These are phyloP conservation scores for Hoplodrina ambigua DNA, from an alignment of 2,888 invertebrate genomes.

Conservation along the genomic window DNA sequence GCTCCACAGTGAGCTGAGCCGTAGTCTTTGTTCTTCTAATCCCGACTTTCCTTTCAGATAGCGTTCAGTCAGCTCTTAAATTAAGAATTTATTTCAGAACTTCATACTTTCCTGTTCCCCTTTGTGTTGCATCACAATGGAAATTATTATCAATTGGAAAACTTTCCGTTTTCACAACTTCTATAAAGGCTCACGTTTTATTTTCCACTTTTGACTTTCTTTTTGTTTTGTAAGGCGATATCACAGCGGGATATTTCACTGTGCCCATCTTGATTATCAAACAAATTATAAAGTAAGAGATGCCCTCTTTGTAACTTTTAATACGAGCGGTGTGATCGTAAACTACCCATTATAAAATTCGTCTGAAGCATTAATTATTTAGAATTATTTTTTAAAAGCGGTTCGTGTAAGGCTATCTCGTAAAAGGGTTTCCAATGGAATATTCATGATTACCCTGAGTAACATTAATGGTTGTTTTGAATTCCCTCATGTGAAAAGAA, in stretches of 20 bases:
- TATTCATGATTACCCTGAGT: constrained; percentile 81
- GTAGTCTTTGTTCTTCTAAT: constrained; percentile 86
- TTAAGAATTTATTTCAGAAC: constrained; percentile 89
- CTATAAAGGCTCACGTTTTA: constrained; percentile 83
- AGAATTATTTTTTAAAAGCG: constrained; percentile 75
- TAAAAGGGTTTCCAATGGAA: constrained; percentile 83
- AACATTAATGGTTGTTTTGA: constrained; percentile 84
- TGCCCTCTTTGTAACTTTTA: constrained; percentile 48
- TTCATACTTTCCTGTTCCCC: constrained; percentile 86
- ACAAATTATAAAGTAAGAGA: constrained; percentile 62
- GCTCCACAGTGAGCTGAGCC: constrained; percentile 75
- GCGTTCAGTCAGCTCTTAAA: constrained; percentile 88
- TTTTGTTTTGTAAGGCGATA: constrained; percentile 75
- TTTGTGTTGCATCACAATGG: constrained; percentile 88
- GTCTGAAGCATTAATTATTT: constrained; percentile 72
- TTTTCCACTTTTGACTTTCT: constrained; percentile 81
- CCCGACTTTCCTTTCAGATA: constrained; percentile 86
- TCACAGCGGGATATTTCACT: constrained; percentile 68
- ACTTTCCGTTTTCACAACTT: constrained; percentile 84
- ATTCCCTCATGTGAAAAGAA: constrained; percentile 80
- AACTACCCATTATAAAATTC: constrained; percentile 63
- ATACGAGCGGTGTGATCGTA: constrained; percentile 49
- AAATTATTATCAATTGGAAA: constrained; percentile 89
- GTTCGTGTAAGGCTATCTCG: constrained; percentile 72
- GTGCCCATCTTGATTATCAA: constrained; percentile 68